Base-by-base conservation (phyloP, 2,113 vertebrate species). In the Esox niger region DNA sequence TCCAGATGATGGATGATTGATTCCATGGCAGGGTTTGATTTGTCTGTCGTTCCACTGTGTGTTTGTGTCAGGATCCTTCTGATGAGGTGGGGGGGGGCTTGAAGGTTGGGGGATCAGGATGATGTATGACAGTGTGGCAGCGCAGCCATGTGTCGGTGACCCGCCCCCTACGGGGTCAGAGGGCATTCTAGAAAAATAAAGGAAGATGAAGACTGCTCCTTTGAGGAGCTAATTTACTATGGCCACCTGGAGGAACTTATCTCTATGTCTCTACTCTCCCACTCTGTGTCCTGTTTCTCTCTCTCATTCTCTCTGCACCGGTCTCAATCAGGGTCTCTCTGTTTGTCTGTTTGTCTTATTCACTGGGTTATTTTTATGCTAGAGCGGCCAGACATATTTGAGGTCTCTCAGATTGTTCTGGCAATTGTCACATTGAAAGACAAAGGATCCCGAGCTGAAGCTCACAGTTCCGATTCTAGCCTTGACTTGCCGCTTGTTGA, bases 201-300 rank as follows among this genome's bases (percentile, higher is more conserved):
- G 55, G 59, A 77, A 78, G 84, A 86, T 75, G 59, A 77, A 78
- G 84, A 86, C 74, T 85, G 81, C 83, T 87, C 64, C 80, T 87
- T 80, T 81, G 79, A 84, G 79, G 60, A 38, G 68, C 46, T 86
- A 82, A 87, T 89, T 91, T 88, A 89, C 81, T 75, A 66, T 15
- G 67, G 62, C 74, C 88, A 89, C 86, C 86, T 91, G 90, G 87
- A 90, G 70, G 10, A 83, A 74, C 73, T 80, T 80, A 81, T 79
- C 76, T 71, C 62, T 58, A 61, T 67, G 71, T 75, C 61, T 33
- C 3, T 49, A 6, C 17, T 21, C 33, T 21, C n/a, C n/a, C n/a
- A n/a, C 7, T 33, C 26, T 21, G 4, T 25, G 26, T 38, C 17
- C n/a, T 11, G n/a, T 47, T n/a, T n/a, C 11, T 29, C 5, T 21